Evolutionary conservation across 2,797 vertebrate genomes (phyloP).

Genomic region (Sebastes cheni): DNA sequence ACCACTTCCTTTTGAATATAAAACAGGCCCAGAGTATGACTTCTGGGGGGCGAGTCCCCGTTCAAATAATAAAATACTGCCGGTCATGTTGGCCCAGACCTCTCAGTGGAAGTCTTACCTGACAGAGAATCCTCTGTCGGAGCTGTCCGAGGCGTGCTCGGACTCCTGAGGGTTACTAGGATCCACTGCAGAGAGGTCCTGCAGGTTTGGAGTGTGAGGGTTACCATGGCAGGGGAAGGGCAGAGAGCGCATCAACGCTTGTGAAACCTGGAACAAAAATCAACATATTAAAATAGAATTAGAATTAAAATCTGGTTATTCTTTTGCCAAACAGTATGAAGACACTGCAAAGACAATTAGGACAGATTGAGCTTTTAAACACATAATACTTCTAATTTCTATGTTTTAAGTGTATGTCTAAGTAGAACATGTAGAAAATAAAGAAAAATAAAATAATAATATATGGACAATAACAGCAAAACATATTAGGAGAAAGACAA

Average conservation of each 20-base stretch:
- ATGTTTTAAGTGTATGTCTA: background rate
- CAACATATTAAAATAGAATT: background rate
- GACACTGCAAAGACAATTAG: background rate
- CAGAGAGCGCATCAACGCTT: conserved; percentile 90
- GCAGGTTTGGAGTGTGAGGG: conserved; percentile 39
- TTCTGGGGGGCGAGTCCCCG: background rate
- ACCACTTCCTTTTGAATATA: conserved; percentile 26
- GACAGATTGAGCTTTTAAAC: background rate
- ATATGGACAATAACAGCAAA: no score
- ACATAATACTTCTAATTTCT: background rate
- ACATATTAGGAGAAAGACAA: no score
- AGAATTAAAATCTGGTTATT: background rate
- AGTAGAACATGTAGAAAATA: background rate
- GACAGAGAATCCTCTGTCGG: conserved; percentile 89
- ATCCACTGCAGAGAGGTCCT: conserved; percentile 15
- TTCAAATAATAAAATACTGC: background rate
- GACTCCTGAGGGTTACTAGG: conserved; percentile 42
- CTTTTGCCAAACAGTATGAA: background rate
- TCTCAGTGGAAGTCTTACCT: conserved; percentile 80
- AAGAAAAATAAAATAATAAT: no score
- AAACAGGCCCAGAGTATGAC: background rate
- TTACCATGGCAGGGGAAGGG: conserved; percentile 69
- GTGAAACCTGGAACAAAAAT: conserved; percentile 81
- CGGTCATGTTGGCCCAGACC: background rate
- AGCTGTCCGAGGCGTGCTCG: conserved; percentile 42